These are phyloP conservation scores for Trachurus trachurus DNA, from an alignment of 2,797 vertebrate genomes.

Conservation along the genomic window DNA sequence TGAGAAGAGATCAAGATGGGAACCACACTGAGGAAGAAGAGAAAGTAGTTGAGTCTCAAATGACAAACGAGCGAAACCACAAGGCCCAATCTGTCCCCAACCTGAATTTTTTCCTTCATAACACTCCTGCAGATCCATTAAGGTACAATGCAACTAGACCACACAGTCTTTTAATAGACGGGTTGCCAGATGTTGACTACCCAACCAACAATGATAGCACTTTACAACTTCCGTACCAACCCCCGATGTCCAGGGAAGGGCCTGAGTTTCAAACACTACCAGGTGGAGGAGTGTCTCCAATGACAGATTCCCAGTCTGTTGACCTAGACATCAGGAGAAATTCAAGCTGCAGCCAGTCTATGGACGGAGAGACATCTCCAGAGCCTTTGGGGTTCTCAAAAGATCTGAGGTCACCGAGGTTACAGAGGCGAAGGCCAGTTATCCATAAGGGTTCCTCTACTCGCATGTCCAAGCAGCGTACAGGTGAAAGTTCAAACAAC, in stretches of 20 bases:
- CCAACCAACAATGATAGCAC: constrained; percentile 46
- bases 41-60: constrained; percentile 22
- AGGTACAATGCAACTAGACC: constrained; percentile 37
- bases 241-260: constrained; percentile 2
- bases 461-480: constrained; percentile 28
- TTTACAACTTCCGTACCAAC: constrained; percentile 23
- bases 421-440: constrained; percentile 69
- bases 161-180: constrained; percentile 46
- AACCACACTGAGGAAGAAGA: constrained; percentile 47
- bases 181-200: constrained; percentile 77
- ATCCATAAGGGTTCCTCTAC: constrained; percentile 26
- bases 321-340: constrained; percentile 39
- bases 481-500: constrained; percentile 24
- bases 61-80: constrained; percentile 50
- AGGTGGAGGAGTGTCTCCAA: constrained; percentile 1
- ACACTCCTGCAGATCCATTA: constrained; percentile 7
- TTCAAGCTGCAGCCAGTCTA: constrained; percentile 43
- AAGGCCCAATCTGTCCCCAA: constrained; percentile 17
- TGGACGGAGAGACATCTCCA: constrained; percentile 39
- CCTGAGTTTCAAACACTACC: constrained; percentile 16
- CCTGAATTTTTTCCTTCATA: constrained; percentile 15
- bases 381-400: constrained; percentile 57
- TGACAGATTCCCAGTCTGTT: constrained; percentile 36
- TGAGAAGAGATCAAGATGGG: constrained; percentile 17
- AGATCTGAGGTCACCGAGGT: constrained; percentile 70